Evolutionary conservation across 2,797 vertebrate genomes (phyloP).

Genomic region (Martes flavigula): DNA sequence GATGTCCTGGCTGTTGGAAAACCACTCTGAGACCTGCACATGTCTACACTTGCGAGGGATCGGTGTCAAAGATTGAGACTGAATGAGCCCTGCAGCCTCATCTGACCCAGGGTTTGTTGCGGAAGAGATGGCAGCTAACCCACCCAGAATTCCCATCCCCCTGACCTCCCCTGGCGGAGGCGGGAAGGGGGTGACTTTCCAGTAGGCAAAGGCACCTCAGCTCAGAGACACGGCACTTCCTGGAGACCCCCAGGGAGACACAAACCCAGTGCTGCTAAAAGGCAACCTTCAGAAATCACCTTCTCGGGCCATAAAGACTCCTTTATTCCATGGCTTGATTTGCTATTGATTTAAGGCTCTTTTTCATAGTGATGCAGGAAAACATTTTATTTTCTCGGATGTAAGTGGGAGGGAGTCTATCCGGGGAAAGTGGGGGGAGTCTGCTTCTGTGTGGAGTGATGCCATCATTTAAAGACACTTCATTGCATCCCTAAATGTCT

Average conservation of each 20-base stretch:
- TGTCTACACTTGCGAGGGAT: neutral
- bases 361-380: slow-evolving; percentile 6
- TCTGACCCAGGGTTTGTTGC: neutral
- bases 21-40: neutral
- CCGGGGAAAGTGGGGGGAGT: neutral
- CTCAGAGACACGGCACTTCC: neutral
- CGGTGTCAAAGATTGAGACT: too few relatives aligned
- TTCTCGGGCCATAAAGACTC: slow-evolving; percentile 28
- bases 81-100: neutral
- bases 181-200: neutral
- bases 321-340: neutral
- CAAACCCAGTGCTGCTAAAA: neutral
- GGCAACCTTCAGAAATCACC: slow-evolving; percentile 47
- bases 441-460: neutral
- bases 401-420: neutral
- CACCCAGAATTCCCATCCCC: neutral
- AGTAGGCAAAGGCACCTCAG: neutral
- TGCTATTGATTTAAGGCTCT: slow-evolving; percentile 8
- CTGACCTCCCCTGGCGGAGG: too few relatives aligned
- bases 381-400: slow-evolving; percentile 21
- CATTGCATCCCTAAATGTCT: accelerated
- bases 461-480: accelerated
- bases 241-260: slow-evolving; percentile 19
- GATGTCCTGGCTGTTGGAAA: neutral
- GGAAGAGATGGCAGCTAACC: neutral